Evolutionary conservation across 2,113 vertebrate genomes (phyloP).

Genomic region (Coptodon rendalli): DNA sequence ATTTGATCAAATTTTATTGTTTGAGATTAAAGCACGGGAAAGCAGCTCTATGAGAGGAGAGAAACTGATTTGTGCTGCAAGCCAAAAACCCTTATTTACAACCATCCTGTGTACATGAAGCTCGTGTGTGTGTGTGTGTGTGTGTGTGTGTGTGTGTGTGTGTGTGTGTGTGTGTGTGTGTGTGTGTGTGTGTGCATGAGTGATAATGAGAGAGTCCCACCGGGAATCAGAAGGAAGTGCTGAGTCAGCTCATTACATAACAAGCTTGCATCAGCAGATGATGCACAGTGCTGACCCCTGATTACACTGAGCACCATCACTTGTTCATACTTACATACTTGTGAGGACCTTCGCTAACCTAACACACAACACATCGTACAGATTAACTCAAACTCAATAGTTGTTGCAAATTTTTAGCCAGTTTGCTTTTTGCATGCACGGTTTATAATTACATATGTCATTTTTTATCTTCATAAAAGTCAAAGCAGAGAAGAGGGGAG

Average conservation of each 20-base stretch:
- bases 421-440: not conserved
- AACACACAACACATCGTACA: not conserved
- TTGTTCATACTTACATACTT: not conserved
- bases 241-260: constrained; percentile 11
- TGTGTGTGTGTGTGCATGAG: not conserved
- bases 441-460: not conserved
- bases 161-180: not conserved
- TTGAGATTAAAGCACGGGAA: not conserved
- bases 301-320: not conserved
- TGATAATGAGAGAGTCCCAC: not conserved
- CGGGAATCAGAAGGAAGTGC: not conserved
- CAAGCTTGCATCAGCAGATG: constrained; percentile 22
- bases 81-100: not conserved
- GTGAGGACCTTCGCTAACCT: not conserved
- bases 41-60: not conserved
- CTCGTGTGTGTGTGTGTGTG: not conserved
- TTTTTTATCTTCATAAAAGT: not conserved
- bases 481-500: not conserved
- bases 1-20: not conserved
- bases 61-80: not conserved
- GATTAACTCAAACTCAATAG: not conserved
- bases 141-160: not conserved
- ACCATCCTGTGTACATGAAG: not conserved
- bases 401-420: not conserved
- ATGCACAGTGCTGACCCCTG: not conserved